These are phyloP conservation scores for Cossypha polioptera DNA, from an alignment of 2,797 vertebrate species.

Conservation along the genomic window DNA sequence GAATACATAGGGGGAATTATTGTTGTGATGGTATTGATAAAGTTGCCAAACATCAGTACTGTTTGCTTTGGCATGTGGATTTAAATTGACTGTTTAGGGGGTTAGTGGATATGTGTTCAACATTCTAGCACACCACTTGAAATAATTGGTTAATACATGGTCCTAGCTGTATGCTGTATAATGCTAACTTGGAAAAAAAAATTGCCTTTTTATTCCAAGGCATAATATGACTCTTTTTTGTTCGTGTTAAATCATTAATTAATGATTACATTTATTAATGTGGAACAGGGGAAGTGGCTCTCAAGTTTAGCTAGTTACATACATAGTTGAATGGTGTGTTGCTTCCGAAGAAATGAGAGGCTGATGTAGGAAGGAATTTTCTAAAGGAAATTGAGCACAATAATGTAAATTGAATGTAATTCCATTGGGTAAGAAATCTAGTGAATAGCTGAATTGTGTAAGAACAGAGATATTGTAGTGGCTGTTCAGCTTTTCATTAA, in stretches of 20 bases:
- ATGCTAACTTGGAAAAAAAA: neutral
- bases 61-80: neutral
- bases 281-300: neutral
- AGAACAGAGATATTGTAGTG: neutral
- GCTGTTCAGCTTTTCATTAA: neutral
- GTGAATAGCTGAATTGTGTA: neutral
- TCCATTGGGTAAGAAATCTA: neutral
- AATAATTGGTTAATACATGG: neutral
- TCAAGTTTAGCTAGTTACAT: neutral
- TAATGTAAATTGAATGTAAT: neutral
- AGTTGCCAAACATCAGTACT: neutral
- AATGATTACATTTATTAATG: neutral
- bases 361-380: neutral
- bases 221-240: neutral
- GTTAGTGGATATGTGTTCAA: neutral
- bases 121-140: neutral
- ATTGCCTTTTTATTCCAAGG: neutral
- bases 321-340: neutral
- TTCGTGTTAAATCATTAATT: neutral
- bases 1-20: neutral
- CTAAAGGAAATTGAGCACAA: neutral
- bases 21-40: neutral
- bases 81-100: neutral
- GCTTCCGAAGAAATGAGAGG: neutral
- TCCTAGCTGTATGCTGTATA: neutral